phyloP scores from a whole-genome alignment of 2,797 vertebrate genomes.

The Falco concolor region DNA sequence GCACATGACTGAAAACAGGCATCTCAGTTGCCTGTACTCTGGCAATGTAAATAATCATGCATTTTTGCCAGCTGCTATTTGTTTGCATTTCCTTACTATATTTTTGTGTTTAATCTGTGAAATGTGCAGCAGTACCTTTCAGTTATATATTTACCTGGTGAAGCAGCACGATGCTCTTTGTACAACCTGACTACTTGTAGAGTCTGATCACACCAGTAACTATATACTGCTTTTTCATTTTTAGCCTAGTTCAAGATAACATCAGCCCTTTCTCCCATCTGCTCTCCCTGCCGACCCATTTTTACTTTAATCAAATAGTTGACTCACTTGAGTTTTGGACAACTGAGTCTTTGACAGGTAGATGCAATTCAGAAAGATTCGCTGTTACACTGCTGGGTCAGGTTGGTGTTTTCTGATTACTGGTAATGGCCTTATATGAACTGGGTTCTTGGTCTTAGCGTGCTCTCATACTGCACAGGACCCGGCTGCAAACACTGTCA shows the following conservation, averaged over 20 bases:
- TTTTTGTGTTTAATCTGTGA: conserved; percentile 27
- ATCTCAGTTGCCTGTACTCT: not conserved
- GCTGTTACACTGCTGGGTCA: not conserved
- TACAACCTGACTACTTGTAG: not conserved
- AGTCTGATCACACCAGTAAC: not conserved
- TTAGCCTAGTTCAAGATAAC: not conserved
- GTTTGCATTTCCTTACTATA: not conserved
- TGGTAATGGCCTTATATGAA: not conserved
- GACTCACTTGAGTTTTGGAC: not conserved
- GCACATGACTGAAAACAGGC: not conserved
- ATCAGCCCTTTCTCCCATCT: not conserved
- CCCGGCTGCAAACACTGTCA: not conserved
- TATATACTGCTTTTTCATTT: not conserved
- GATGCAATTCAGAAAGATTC: not conserved
- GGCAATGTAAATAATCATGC: conserved; percentile 1
- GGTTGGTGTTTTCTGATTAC: not conserved
- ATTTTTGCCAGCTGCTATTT: conserved; percentile 10
- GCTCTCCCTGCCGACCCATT: not conserved
- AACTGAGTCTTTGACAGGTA: not conserved
- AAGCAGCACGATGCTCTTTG: not conserved
- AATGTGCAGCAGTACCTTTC: not conserved
- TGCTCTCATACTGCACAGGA: not conserved
- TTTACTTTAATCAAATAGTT: not conserved
- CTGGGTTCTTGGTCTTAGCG: not conserved
- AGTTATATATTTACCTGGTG: conserved; percentile 1